A percentile compares a stretch with the other conserved stretches of the same genome.
phyloP scores from a whole-genome alignment of 2,888 invertebrate species.

The Caenorhabditis sulstoni region DNA sequence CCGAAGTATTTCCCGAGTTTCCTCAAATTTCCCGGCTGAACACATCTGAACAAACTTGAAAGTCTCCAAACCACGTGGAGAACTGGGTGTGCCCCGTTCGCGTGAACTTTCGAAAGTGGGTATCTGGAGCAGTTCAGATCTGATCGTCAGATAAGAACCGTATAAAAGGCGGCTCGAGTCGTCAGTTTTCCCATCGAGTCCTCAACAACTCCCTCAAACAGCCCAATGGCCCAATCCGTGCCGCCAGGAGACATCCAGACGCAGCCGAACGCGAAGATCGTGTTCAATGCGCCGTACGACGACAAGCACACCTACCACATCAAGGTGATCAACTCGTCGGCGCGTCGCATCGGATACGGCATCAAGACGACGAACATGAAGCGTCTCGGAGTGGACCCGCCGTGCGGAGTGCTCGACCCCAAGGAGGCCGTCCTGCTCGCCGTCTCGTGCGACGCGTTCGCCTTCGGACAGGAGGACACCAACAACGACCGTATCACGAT shows the following conservation, averaged over 20 bases:
- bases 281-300: conserved; percentile 62
- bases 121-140: no score
- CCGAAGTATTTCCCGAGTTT: no score
- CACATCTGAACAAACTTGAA: no score
- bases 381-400: conserved; percentile 7
- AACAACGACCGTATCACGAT: conserved; percentile 2
- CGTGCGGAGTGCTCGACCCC: conserved; percentile 10
- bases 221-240: conserved; percentile 61
- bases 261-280: conserved; percentile 67
- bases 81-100: no score
- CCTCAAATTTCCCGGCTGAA: no score
- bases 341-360: conserved; percentile 21
- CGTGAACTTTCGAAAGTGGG: no score
- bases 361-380: conserved; percentile 9
- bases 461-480: conserved; percentile 5
- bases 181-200: no score
- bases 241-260: conserved; percentile 64
- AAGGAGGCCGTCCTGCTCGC: conserved; percentile 10
- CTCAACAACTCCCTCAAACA: no score
- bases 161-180: no score
- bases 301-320: conserved; percentile 71
- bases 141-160: no score
- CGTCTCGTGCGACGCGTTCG: conserved; percentile 3
- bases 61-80: no score
- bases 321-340: conserved; percentile 72